Base-by-base conservation (phyloP, 2,797 vertebrate genomes). In the Cetoscarus ocellatus region DNA sequence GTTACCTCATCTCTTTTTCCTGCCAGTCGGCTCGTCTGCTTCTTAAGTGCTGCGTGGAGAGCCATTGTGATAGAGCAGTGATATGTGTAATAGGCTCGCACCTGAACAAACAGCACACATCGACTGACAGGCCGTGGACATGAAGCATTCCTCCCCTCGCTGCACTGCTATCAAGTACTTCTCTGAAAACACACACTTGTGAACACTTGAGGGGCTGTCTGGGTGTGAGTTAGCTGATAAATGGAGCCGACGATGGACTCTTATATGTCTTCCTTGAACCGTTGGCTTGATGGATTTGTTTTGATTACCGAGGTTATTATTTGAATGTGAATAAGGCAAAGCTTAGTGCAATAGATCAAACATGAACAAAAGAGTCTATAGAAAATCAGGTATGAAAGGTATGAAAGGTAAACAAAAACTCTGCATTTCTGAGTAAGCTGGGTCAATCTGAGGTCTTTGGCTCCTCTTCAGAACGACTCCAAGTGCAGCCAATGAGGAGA, bases 81-180 rank as follows among this genome's bases (percentile, higher is more conserved):
- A 80, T 80, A 88, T 67, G 80, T 86, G 82, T 73, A 77, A 84
- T 74, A 48, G 70, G 47, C 75, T 66, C 39, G 43, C 48, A 58
- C 76, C 83, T 77, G 79, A 81, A 81, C 83, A 91, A 79, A 90
- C 86, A 86, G 43, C 71, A 27, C 48, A 61, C 73, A 45, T 47
- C 39, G 17, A 70, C 70, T 70, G 65, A 80, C 76, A 72, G 66
- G 52, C 70, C 18, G 71, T n/a, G 59, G 69, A 62, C 75, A 49
- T 17, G 38, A 61, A 52, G 56, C 57, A 14, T 38, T 19, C 70
- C 62, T 36, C 42, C 65, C 49, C 60, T 54, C 55, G n/a, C 75
- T 9, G 34, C 48, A 15, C 61, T 13, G 8, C 59, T 38, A 57
- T 70, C 67, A 63, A 49, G 56, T 2, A 45, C 65, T 62, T 7